phyloP scores from a whole-genome alignment of 2,113 vertebrate species.

The Hippocampus barbouri region DNA sequence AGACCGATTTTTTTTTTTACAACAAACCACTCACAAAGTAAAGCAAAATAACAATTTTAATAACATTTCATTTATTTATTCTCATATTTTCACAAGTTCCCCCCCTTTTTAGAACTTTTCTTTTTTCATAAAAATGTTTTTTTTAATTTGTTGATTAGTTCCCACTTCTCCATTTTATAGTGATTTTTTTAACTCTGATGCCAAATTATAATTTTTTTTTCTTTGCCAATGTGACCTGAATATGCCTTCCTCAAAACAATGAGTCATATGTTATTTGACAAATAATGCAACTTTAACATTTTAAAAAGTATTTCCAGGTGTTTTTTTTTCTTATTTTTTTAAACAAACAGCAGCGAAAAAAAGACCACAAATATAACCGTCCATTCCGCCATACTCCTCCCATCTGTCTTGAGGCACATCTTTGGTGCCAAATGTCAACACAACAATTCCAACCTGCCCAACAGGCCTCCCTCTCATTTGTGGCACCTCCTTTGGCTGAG shows the following conservation, averaged over 20 bases:
- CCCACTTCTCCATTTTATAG: too few relatives aligned
- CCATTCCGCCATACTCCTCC: too few relatives aligned
- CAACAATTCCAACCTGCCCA: conserved; percentile 39
- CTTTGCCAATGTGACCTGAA: background rate
- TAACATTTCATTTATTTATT: too few relatives aligned
- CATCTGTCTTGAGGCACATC: background rate
- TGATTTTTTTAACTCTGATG: too few relatives aligned
- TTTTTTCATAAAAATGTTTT: too few relatives aligned
- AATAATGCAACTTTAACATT: background rate
- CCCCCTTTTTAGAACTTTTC: too few relatives aligned
- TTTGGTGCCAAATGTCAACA: conserved; percentile 37
- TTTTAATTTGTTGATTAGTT: too few relatives aligned
- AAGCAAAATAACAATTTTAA: too few relatives aligned
- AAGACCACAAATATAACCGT: background rate
- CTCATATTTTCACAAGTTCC: too few relatives aligned
- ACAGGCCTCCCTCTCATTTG: background rate
- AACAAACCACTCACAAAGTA: too few relatives aligned
- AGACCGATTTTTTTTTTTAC: too few relatives aligned
- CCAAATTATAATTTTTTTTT: background rate
- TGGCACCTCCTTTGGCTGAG: conserved; percentile 36
- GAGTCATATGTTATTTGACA: background rate
- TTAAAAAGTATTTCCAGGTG: background rate
- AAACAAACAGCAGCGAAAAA: background rate
- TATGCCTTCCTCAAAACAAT: background rate
- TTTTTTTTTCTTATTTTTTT: background rate